Base-by-base conservation (phyloP, 1,140 invertebrate species). In the Drosophila ironensis region DNA sequence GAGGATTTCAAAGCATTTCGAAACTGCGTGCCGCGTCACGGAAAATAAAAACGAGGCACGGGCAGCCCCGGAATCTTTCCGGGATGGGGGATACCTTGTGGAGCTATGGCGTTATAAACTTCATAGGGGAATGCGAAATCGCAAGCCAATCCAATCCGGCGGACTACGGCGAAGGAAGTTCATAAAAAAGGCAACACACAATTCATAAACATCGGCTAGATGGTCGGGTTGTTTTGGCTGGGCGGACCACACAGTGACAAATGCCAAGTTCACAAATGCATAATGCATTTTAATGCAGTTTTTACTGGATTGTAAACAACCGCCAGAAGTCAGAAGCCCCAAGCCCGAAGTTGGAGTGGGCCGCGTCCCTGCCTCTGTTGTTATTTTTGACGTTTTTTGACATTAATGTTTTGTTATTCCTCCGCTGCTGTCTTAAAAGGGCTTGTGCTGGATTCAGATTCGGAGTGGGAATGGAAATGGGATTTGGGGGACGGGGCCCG, bases 341-440 rank as follows among this genome's bases (percentile, higher is more conserved):
- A 1, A 37, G 53, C 45, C n/a, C 60, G 42, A 41, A 59, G 41
- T 0, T 12, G 6, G 7, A 20, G 40, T 16, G 33, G 12, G 33
- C 14, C 14, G 6, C 47, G 28, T 54, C 51, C 28, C 37, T 24
- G 28, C 42, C 40, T 33, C 30, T 71, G 59, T 33, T 68, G 53
- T 57, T 78, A 54, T 77, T 84, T 86, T 64, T 84, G 80, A 80
- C 76, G 66, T 78, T 86, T 84, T n/a, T 72, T 86, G 80, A 86
- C 80, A 86, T 80, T 80, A 75, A 80, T 86, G 80, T 80, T 86
- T 86, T 86, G 74, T 86, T 86, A 59, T 78, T 78, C 47, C 37
- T 59, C 45, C 59, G 66, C 54, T 72, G 75, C 72, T 80, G 75
- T 78, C 75, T 78, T 73, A 80, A 80, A 78, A 78, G 50, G 53